Conservation (phyloP, 2,888 invertebrate species). For the Ichneumoninae sp. region DNA sequence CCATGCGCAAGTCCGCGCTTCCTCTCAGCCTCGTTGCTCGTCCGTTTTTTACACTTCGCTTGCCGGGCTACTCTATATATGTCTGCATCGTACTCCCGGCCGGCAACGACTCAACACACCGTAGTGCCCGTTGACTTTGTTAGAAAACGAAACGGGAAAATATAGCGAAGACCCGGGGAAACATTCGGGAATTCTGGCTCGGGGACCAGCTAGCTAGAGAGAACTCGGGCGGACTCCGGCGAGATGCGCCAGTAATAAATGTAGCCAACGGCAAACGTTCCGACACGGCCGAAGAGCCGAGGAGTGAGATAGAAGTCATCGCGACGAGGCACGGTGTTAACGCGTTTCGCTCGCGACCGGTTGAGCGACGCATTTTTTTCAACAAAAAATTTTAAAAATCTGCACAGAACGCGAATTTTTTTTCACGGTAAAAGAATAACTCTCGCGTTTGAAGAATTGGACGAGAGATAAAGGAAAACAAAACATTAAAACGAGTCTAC, state of each 20-base stretch:
- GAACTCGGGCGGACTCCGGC: conserved; percentile 42
- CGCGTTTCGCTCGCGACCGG: conserved; percentile 31
- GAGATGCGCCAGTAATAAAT: conserved; percentile 71
- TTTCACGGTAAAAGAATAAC: background rate
- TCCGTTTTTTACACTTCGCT: background rate
- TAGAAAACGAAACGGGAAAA: conserved; percentile 54
- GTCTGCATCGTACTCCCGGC: background rate
- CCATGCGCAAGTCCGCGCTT: background rate
- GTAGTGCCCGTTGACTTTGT: conserved; percentile 41
- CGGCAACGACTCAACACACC: conserved; percentile 8
- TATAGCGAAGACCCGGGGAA: conserved; percentile 57
- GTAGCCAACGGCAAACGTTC: conserved; percentile 64
- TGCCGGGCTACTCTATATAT: background rate
- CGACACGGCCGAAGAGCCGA: conserved; percentile 19
- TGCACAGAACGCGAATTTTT: background rate
- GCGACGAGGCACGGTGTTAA: conserved; percentile 37
- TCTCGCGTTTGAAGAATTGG: background rate
- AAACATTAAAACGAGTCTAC: background rate
- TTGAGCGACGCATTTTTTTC: conserved; percentile 20
- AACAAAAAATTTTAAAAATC: background rate
- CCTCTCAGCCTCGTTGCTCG: conserved; percentile 13
- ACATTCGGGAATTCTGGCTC: conserved; percentile 68
- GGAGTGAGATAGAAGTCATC: conserved; percentile 49
- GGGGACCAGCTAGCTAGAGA: conserved; percentile 47
- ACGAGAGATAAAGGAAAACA: conserved; percentile 1